Percentiles rank a stretch among this genome's conserved stretches.
These are phyloP conservation scores for Labeo rohita DNA, from an alignment of 2,113 vertebrate species.

Conservation along the genomic window DNA sequence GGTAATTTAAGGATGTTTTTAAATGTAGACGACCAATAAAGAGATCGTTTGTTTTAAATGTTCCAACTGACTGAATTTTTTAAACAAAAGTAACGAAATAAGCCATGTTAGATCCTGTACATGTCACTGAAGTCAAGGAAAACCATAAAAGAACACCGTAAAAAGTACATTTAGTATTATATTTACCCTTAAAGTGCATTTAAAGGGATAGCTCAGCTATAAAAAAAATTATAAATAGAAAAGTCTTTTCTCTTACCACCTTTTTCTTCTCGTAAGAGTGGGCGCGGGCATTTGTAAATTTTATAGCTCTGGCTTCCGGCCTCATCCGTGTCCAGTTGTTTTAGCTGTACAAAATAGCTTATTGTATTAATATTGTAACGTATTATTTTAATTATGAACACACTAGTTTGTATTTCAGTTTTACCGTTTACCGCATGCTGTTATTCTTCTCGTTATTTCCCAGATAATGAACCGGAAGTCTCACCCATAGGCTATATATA, in stretches of 20 bases:
- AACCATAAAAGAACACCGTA: neutral
- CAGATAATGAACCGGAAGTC: too few species aligned
- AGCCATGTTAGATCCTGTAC: neutral
- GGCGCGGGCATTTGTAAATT: too few species aligned
- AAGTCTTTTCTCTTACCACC: neutral
- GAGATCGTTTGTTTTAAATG: neutral
- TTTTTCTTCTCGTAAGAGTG: too few species aligned
- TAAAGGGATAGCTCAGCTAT: neutral
- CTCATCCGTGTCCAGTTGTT: too few species aligned
- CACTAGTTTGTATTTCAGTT: too few species aligned
- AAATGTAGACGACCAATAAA: conserved; percentile 25
- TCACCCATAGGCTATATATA: neutral
- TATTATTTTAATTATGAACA: too few species aligned
- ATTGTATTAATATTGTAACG: too few species aligned
- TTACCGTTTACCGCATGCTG: too few species aligned
- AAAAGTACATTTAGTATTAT: neutral
- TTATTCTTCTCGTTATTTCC: too few species aligned
- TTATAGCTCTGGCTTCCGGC: too few species aligned
- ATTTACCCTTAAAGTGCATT: neutral
- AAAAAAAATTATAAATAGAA: neutral
- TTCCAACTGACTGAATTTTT: conserved; percentile 8
- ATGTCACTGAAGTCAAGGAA: neutral
- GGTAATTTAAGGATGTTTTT: neutral
- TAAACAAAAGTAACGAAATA: neutral
- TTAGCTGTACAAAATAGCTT: too few species aligned